Base-by-base conservation (phyloP, 1,140 invertebrate genomes). In the Aphelinus certus region DNA sequence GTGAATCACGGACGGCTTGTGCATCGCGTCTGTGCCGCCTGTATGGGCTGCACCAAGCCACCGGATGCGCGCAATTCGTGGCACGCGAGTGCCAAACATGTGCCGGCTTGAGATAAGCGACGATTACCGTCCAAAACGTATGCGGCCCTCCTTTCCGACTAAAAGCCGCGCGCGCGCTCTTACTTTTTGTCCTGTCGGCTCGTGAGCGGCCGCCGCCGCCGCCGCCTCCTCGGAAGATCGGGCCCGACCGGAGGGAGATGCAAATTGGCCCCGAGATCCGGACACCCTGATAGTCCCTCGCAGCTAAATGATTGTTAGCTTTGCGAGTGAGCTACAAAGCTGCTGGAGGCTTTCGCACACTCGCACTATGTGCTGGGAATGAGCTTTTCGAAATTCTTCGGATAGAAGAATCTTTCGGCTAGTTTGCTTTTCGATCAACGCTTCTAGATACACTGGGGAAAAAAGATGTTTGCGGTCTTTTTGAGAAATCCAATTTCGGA, bases 71-170 rank as follows among this genome's bases (percentile, higher is more conserved):
- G 80, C 79, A 80, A 80, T 83, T 82, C 79, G 68, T 76, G 77
- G 80, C 81, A 81, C 80, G 80, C 80, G 79, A 81, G 76, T 78
- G 76, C 75, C 76, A 76, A 81, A 81, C 83, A 83, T 80, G 81
- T 82, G 81, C 80, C 79, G 69, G 42, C 53, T 9, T 9, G 51
- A 81, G 81, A 83, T 84, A 83, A 83, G 80, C 63, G 66, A 79
- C 26, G 79, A 80, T 80, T 79, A 79, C 78, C 78, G 60, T 76
- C 77, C 74, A 80, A 79, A 79, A 79, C 75, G 74, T 1, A 73
- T 57, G 55, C 71, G n/a, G 9, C 68, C 56, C 71, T 77, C 49
- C 62, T 68, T 57, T 56, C 76, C 56, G 57, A 45, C 48, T 43
- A 60, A 60, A 60, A 4, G 48, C 7, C 43, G 43, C 57, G 56